Evolutionary conservation across 2,888 invertebrate species (phyloP).

Genomic region (Andrena trimmerana): DNA sequence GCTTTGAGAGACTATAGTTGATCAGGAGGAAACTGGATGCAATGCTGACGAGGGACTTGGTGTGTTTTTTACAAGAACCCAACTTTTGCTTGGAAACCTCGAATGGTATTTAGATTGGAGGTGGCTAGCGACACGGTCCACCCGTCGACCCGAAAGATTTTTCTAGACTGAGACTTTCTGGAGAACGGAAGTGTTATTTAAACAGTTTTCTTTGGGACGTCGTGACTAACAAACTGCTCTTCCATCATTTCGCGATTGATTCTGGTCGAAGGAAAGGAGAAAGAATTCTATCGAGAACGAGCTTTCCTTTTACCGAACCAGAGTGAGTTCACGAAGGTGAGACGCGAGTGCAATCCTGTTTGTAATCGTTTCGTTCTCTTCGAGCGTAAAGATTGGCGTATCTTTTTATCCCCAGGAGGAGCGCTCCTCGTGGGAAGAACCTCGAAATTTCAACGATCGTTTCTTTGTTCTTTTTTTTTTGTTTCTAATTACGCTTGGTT

Average conservation of each 20-base stretch:
- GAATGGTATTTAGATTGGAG: too few species aligned
- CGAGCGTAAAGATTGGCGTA: slow-evolving; percentile 39
- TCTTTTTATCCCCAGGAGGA: slow-evolving; percentile 13
- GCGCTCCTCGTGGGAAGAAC: neutral
- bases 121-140: neutral
- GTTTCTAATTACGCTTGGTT: slow-evolving; percentile 66
- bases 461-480: slow-evolving; percentile 3
- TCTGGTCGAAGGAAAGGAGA: neutral
- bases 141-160: neutral
- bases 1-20: too few species aligned
- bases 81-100: too few species aligned
- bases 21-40: neutral
- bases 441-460: slow-evolving; percentile 31
- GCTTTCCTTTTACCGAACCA: neutral
- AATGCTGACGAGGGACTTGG: neutral
- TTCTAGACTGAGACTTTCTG: neutral
- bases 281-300: neutral
- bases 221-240: slow-evolving; percentile 68
- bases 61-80: neutral
- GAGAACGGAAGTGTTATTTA: neutral
- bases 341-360: neutral
- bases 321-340: neutral
- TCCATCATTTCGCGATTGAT: slow-evolving; percentile 29
- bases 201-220: neutral
- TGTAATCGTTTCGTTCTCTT: slow-evolving; percentile 1